Evolutionary conservation across 1,140 invertebrate genomes (phyloP), one percentile per base, ranked within the genome.

Genomic region (Drosophila hydei): DNA sequence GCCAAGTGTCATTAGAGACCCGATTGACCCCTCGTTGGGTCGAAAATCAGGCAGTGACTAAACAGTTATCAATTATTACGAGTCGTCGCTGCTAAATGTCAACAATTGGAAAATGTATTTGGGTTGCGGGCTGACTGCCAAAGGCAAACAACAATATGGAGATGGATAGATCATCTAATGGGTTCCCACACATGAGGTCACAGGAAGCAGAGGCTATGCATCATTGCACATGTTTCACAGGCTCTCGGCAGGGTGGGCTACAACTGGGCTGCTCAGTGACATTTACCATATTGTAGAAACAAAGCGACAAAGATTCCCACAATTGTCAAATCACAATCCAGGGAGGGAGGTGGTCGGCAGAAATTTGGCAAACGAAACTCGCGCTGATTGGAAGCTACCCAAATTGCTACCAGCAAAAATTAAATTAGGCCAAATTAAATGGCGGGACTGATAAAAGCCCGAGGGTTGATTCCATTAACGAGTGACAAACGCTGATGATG

Each of bases 361-460:
- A 30, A 48, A 30, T 48, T 47, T 42, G 50, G 3, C 6, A 14
- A 45, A 21, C 3, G 25, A 45, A 21, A 38, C 16, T 52, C 14
- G 56, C 30, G 51, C 64, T 21, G 56, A 47, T 40, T 30, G 54
- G 38, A 56, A 23, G 54, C 21, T 33, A 51, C 45, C 59, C 59
- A 62, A 62, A 64, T 42, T 58, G 71, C 79, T 74, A 81, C 79
- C 79, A 84, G 77, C 78, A 68, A 75, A 83, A 85, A 84, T 84
- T 84, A 79, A 84, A 84, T 84, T 85, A 84, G 83, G 56, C 64
- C 80, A 79, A 84, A 84, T 84, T 84, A 79, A 84, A 84, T 76
- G 64, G 67, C 63, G 75, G 8, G 19, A 23, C 47, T 50, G 47
- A 50, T 23, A n/a, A 3, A 16, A 36, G 47, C 6, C 8, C 45